Percentiles rank a stretch among this genome's conserved stretches.
Conservation (phyloP, 1,140 invertebrate species). For the Rhizoglyphus robini region DNA sequence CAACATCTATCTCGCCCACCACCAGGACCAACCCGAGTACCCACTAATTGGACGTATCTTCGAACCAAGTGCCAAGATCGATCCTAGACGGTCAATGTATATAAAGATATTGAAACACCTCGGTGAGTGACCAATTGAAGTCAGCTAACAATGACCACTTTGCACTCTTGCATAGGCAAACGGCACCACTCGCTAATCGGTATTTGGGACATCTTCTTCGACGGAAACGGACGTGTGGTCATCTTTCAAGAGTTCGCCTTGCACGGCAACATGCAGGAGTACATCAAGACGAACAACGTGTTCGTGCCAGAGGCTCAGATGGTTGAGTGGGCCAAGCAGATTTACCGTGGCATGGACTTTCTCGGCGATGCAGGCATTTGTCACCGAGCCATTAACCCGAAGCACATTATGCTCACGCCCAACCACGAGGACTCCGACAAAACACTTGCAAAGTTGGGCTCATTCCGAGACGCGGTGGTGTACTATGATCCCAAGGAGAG, state of each 20-base stretch:
- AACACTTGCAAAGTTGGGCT: neutral
- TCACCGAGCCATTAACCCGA: neutral
- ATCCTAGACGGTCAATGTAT: neutral
- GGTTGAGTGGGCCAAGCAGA: neutral
- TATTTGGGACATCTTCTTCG: neutral
- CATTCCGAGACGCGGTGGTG: neutral
- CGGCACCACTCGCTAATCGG: neutral
- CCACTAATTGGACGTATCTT: neutral
- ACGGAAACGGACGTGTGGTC: neutral
- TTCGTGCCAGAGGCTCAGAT: neutral
- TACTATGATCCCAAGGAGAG: neutral
- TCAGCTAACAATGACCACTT: neutral
- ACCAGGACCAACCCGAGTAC: neutral
- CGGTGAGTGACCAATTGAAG: neutral
- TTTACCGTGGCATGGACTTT: constrained; percentile 4
- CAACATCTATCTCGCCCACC: neutral
- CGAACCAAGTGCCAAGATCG: neutral
- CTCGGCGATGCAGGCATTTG: neutral
- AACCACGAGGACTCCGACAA: neutral
- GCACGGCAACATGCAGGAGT: neutral
- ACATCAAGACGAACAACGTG: neutral
- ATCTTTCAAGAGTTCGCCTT: constrained; percentile 12
- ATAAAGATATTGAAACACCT: neutral
- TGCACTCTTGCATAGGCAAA: too few species aligned
- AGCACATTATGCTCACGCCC: neutral